Conservation (phyloP, 2,113 vertebrate species). For the Hydropotes inermis region DNA sequence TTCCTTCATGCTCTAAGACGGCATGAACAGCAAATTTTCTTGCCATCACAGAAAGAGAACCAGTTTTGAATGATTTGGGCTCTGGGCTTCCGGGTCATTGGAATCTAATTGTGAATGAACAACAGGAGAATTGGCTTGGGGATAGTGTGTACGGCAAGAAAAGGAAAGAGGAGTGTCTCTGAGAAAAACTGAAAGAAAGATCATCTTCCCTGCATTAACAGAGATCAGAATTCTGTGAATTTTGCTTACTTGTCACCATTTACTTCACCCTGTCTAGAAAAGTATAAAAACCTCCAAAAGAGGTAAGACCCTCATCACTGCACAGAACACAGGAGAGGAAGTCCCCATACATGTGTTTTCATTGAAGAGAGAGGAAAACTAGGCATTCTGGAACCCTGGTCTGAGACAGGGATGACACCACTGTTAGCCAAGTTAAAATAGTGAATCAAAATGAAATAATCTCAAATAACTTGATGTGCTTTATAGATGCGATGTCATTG, state of each 20-base stretch:
- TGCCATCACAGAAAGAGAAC: not conserved
- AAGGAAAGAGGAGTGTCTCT: not conserved
- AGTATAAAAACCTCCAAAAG: not conserved
- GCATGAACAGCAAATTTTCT: not conserved
- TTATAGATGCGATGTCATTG: not conserved
- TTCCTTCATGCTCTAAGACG: not conserved
- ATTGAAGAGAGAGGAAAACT: not conserved
- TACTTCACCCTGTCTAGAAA: not conserved
- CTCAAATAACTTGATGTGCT: not conserved
- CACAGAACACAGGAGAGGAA: not conserved
- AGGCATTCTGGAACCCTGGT: not conserved
- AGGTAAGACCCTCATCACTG: not conserved
- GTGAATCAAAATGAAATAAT: not conserved
- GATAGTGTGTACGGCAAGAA: not conserved
- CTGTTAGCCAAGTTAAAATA: not conserved
- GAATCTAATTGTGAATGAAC: not conserved
- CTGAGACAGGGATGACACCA: not conserved
- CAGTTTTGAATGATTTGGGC: not conserved
- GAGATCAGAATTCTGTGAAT: not conserved
- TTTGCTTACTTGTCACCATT: not conserved
- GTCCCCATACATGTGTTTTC: not conserved
- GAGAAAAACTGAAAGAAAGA: not conserved
- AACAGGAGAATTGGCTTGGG: not conserved
- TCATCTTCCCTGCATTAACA: not conserved
- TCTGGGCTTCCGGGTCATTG: not conserved